Evolutionary conservation across 2,888 invertebrate genomes (phyloP).

Genomic region (Noctuana brunneofusca): DNA sequence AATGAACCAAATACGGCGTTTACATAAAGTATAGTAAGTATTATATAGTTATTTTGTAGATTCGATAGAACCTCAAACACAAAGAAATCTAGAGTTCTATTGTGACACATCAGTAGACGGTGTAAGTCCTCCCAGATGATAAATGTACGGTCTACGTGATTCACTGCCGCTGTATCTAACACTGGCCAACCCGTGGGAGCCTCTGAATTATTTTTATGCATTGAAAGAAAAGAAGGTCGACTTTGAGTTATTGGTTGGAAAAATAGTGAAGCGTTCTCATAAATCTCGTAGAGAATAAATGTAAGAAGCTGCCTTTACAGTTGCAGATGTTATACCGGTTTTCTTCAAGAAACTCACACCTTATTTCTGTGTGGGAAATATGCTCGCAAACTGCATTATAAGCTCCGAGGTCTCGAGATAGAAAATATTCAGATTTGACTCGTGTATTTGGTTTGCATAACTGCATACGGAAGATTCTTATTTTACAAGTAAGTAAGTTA

Average conservation of each 20-base stretch:
- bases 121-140: conserved; percentile 55
- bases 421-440: conserved; percentile 20
- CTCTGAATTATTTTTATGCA: conserved; percentile 45
- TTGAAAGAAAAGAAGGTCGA: conserved; percentile 45
- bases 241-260: conserved; percentile 42
- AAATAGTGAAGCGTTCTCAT: conserved; percentile 51
- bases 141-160: conserved; percentile 59
- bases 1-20: neutral
- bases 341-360: conserved; percentile 18
- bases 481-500: neutral
- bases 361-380: conserved; percentile 25
- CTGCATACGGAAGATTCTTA: neutral
- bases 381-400: conserved; percentile 24
- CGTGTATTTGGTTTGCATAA: neutral
- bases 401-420: conserved; percentile 10
- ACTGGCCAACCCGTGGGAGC: conserved; percentile 40
- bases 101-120: conserved; percentile 51
- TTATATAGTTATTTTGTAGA: conserved; percentile 10
- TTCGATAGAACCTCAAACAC: conserved; percentile 14
- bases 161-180: conserved; percentile 47
- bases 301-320: conserved; percentile 23
- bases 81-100: conserved; percentile 28
- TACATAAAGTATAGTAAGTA: no score
- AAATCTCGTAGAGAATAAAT: conserved; percentile 35
- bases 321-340: conserved; percentile 25